Evolutionary conservation across 2,888 invertebrate species (phyloP).

Genomic region (Apocheima hispidaria): DNA sequence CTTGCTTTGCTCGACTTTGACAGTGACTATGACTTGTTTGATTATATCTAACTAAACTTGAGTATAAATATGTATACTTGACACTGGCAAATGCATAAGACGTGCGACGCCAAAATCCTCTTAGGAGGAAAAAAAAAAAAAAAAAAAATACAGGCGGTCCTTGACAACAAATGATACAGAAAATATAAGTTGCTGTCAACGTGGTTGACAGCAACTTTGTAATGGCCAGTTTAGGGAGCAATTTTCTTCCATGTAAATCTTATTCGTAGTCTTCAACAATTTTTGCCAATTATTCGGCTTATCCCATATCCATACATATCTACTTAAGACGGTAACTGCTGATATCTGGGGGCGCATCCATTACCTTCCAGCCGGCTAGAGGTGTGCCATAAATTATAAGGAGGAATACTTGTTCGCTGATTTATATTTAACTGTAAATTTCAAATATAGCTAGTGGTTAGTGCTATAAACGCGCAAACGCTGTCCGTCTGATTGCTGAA

Average conservation of each 20-base stretch:
- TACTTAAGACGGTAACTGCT: constrained; percentile 60
- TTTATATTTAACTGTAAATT: constrained; percentile 78
- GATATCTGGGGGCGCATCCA: constrained; percentile 82
- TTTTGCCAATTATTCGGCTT: constrained; percentile 21
- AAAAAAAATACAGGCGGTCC: too few relatives aligned
- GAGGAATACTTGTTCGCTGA: constrained; percentile 78
- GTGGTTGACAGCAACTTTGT: too few relatives aligned
- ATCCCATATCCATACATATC: background rate
- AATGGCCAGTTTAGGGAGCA: too few relatives aligned
- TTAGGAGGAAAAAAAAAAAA: too few relatives aligned
- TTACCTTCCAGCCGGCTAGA: constrained; percentile 75
- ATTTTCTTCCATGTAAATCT: background rate
- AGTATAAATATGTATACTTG: too few relatives aligned
- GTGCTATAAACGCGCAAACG: constrained; percentile 33
- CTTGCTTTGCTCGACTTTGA: too few relatives aligned
- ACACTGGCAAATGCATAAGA: too few relatives aligned
- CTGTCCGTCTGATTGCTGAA: constrained; percentile 25
- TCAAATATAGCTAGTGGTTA: constrained; percentile 58
- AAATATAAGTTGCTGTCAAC: too few relatives aligned
- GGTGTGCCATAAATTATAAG: constrained; percentile 78
- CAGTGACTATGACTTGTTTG: too few relatives aligned
- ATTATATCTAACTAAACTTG: too few relatives aligned
- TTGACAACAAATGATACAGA: too few relatives aligned
- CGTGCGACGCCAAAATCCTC: too few relatives aligned
- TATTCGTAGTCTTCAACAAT: background rate